A percentile compares a stretch with the other conserved stretches of the same genome.
Conservation (phyloP, 1,140 invertebrate species). For the Leptonema lineaticorne region DNA sequence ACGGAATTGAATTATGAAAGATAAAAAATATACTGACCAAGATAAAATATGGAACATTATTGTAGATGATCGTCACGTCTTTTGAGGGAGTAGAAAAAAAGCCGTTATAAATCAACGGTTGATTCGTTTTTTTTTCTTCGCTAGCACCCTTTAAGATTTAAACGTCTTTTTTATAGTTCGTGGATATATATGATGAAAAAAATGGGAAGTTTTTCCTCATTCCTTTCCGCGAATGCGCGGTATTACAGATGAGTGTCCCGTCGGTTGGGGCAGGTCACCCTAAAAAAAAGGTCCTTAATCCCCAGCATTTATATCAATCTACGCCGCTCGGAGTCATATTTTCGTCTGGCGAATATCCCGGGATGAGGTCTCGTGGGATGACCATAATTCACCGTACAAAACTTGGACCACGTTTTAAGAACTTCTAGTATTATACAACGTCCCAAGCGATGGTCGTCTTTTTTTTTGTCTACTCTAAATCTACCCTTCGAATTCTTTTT, state of each 20-base stretch:
- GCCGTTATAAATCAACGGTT: background rate
- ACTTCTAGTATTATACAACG: background rate
- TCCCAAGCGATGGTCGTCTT: no score
- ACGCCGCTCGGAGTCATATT: background rate
- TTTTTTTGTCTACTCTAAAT: no score
- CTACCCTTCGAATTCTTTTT: no score
- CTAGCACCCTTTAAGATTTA: background rate
- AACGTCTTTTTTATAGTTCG: background rate
- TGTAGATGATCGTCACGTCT: no score
- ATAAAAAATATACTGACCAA: no score
- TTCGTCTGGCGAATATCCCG: background rate
- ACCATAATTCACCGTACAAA: constrained; percentile 4
- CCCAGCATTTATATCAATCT: constrained; percentile 13
- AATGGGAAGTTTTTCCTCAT: no score
- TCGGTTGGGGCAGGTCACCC: constrained; percentile 6
- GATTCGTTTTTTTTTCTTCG: background rate
- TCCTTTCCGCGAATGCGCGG: no score
- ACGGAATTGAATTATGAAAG: no score
- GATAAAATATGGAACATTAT: no score
- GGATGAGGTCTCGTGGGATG: constrained; percentile 1
- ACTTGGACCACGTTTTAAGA: background rate
- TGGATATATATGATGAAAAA: constrained; percentile 2
- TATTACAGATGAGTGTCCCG: no score
- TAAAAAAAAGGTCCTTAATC: constrained; percentile 8
- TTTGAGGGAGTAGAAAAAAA: no score